phyloP scores from a whole-genome alignment of 2,888 invertebrate genomes.

The Caenorhabditis japonica region DNA sequence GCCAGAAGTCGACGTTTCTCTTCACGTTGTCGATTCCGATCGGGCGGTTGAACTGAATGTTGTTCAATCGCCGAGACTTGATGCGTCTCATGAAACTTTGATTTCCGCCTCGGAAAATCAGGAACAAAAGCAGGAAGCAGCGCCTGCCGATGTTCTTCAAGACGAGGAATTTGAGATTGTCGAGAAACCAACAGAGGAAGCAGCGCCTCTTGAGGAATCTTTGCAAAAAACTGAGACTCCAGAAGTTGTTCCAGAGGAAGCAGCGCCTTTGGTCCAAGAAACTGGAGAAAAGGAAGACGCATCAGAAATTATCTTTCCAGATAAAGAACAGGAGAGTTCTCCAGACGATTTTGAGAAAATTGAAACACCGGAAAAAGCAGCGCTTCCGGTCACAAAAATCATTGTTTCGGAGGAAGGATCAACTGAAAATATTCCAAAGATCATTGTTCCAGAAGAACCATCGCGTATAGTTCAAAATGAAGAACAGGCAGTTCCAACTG shows the following conservation, averaged over 20 bases:
- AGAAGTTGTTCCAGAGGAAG: constrained; percentile 34
- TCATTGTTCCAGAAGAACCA: constrained; percentile 1
- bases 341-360: neutral
- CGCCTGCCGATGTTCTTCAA: constrained; percentile 12
- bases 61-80: constrained; percentile 41
- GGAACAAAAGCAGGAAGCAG: constrained; percentile 21
- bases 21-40: constrained; percentile 45
- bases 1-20: constrained; percentile 60
- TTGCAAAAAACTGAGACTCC: constrained; percentile 17
- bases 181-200: constrained; percentile 7
- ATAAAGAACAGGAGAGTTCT: neutral
- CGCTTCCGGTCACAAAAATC: neutral
- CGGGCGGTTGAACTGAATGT: constrained; percentile 37
- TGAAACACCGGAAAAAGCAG: constrained; percentile 5
- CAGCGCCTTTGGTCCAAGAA: constrained; percentile 11
- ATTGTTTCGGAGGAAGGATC: neutral
- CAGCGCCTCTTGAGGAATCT: neutral
- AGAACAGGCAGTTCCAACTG: neutral
- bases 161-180: constrained; percentile 2
- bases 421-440: neutral
- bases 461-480: neutral
- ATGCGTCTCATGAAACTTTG: constrained; percentile 32
- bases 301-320: neutral
- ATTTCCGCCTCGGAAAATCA: constrained; percentile 11
- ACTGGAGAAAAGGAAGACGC: neutral